These are phyloP conservation scores for Nomia melanderi DNA, from an alignment of 1,140 invertebrate species.

Conservation along the genomic window DNA sequence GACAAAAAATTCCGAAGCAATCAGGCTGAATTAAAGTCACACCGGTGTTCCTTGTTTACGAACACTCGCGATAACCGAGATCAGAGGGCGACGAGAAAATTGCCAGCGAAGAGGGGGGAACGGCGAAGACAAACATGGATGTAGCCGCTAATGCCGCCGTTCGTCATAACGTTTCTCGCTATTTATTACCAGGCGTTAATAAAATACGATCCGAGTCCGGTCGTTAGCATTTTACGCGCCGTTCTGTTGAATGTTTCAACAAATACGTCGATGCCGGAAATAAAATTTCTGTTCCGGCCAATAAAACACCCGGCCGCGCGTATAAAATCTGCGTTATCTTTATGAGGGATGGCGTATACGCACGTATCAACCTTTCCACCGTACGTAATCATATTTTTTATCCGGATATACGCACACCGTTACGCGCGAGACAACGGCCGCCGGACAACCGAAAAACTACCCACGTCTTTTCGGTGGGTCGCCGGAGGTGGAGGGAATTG, in stretches of 20 bases:
- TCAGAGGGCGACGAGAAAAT: background rate
- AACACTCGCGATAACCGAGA: background rate
- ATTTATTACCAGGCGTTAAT: background rate
- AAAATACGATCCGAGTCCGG: background rate
- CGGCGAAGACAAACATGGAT: background rate
- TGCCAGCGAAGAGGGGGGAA: no score
- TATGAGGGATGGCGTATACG: background rate
- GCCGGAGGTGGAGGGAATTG: background rate
- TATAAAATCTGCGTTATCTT: slow-evolving; percentile 24
- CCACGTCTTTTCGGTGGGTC: background rate
- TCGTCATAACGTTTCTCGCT: background rate
- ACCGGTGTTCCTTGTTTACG: slow-evolving; percentile 13
- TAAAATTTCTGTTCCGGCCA: background rate
- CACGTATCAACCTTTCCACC: background rate
- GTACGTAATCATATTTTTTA: slow-evolving; percentile 4
- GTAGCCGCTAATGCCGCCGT: background rate
- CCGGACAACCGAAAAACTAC: background rate
- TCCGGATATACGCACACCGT: no score
- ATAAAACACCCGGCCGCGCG: background rate
- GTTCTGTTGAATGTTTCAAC: background rate
- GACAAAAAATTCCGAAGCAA: background rate
- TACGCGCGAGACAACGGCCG: no score
- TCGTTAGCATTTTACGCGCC: background rate
- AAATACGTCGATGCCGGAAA: background rate
- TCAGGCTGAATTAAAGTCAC: slow-evolving; percentile 9